Conservation (phyloP, 2,113 vertebrate genomes). For the Ceyx melanurus region DNA sequence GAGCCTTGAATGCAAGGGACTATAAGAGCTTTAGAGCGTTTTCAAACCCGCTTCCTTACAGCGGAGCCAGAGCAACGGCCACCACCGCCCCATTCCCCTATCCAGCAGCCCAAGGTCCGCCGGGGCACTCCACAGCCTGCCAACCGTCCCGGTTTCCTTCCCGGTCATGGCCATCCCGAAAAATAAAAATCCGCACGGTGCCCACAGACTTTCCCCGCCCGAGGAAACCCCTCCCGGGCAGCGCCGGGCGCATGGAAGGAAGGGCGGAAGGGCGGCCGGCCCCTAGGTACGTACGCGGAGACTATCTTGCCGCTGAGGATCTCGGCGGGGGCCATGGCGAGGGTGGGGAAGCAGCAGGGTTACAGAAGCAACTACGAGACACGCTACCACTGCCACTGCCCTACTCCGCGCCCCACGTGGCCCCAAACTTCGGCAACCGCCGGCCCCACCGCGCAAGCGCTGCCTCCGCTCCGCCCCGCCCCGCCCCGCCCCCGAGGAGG, state of each 20-base stretch:
- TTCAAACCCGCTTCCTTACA: neutral
- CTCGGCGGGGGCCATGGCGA: slow-evolving; percentile 73
- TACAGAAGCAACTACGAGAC: rapidly evolving
- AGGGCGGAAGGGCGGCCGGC: neutral
- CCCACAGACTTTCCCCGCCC: neutral
- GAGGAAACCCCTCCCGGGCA: neutral
- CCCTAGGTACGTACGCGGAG: slow-evolving; percentile 71
- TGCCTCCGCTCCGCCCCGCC: neutral
- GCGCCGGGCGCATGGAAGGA: neutral
- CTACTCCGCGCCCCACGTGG: neutral
- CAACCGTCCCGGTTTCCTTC: neutral
- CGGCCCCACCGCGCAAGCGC: neutral
- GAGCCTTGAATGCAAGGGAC: rapidly evolving
- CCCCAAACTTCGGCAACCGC: neutral
- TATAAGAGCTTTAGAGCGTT: neutral
- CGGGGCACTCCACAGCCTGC: neutral
- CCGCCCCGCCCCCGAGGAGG: neutral
- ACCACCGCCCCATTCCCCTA: neutral
- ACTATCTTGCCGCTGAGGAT: slow-evolving; percentile 76
- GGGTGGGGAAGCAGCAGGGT: rapidly evolving
- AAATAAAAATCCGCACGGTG: rapidly evolving
- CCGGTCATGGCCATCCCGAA: rapidly evolving
- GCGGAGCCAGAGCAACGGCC: neutral
- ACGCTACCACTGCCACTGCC: rapidly evolving
- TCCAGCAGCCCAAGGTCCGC: neutral